These are phyloP conservation scores for Macroglossus sobrinus DNA, from an alignment of 2,113 vertebrate genomes.

Conservation along the genomic window DNA sequence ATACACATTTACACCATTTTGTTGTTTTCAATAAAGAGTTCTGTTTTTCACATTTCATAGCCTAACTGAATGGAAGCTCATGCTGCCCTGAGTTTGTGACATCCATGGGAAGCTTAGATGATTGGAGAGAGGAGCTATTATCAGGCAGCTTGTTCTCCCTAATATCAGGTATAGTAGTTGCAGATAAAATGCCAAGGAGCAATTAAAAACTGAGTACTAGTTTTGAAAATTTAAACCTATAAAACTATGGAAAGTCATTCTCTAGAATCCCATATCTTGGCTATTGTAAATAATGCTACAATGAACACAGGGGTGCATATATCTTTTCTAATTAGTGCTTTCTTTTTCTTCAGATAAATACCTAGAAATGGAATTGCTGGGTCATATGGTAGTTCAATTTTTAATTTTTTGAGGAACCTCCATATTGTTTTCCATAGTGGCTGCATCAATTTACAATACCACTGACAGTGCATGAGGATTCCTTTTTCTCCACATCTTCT, in stretches of 20 bases:
- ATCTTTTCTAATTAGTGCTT: neutral
- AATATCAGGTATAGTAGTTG: neutral
- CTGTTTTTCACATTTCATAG: neutral
- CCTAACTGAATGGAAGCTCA: neutral
- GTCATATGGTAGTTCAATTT: too few species aligned
- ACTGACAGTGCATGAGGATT: too few species aligned
- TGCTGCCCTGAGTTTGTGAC: fast-evolving
- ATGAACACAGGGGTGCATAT: neutral
- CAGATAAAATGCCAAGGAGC: neutral
- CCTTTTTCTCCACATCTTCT: too few species aligned
- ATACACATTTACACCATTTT: neutral
- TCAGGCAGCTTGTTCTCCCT: neutral
- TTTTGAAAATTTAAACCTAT: neutral
- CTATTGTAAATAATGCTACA: neutral
- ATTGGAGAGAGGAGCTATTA: neutral
- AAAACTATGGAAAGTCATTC: neutral
- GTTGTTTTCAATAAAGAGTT: neutral
- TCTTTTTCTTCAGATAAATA: too few species aligned
- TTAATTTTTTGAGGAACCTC: too few species aligned
- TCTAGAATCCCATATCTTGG: neutral
- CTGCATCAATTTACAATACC: too few species aligned
- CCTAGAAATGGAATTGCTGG: too few species aligned
- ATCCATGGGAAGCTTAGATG: neutral
- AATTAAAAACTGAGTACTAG: neutral
- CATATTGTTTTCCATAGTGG: too few species aligned